A percentile compares a stretch with the other conserved stretches of the same genome.
Evolutionary conservation across 2,888 invertebrate species (phyloP).

Genomic region (Sialis lutaria): DNA sequence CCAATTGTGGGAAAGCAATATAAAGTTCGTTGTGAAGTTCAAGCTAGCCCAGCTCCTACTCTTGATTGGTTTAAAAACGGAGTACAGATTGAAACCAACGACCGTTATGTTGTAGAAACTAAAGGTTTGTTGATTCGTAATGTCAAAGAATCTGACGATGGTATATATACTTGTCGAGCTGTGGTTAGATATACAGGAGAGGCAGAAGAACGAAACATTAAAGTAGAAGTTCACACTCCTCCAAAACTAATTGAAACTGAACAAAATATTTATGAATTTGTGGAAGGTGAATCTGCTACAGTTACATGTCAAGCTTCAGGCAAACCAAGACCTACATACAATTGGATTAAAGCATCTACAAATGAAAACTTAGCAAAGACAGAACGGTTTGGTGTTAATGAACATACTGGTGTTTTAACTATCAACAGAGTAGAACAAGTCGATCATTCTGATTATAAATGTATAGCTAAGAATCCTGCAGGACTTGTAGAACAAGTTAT

Average conservation of each 20-base stretch:
- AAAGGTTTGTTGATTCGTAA: conserved; percentile 62
- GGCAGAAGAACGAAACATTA: conserved; percentile 56
- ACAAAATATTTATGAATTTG: conserved; percentile 24
- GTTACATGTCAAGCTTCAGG: conserved; percentile 65
- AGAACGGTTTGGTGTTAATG: conserved; percentile 50
- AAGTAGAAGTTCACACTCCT: conserved; percentile 59
- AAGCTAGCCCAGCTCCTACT: conserved; percentile 68
- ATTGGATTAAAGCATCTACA: conserved; percentile 63
- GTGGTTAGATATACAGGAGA: conserved; percentile 68
- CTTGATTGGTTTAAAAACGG: conserved; percentile 75
- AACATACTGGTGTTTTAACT: conserved; percentile 50
- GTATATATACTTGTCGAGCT: conserved; percentile 74
- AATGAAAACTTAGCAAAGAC: conserved; percentile 54
- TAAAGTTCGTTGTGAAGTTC: conserved; percentile 66
- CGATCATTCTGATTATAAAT: conserved; percentile 66
- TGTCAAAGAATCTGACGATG: conserved; percentile 68
- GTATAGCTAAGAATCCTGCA: conserved; percentile 64
- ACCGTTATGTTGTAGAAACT: conserved; percentile 53
- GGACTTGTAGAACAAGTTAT: conserved; percentile 50
- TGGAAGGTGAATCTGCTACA: conserved; percentile 63
- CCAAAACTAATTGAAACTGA: conserved; percentile 53
- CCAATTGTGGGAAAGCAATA: conserved; percentile 61
- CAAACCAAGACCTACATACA: conserved; percentile 67
- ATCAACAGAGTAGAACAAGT: conserved; percentile 58
- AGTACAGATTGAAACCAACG: conserved; percentile 45